Percentiles rank a stretch among this genome's conserved stretches.
Conservation (phyloP, 2,888 invertebrate species). For the Papilio demoleus region DNA sequence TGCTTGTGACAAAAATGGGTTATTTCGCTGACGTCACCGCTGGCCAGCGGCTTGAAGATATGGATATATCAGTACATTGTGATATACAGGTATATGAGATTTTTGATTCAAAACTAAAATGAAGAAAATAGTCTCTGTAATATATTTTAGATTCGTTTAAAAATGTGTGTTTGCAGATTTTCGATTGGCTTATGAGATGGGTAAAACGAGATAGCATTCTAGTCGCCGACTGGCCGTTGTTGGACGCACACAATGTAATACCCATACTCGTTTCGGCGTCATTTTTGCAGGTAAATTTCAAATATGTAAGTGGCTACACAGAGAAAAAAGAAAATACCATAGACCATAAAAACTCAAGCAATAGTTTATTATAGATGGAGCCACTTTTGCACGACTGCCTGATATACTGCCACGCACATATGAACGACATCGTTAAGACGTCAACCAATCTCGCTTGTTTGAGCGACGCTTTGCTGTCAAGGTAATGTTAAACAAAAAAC, state of each 20-base stretch:
- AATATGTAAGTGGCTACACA: not conserved
- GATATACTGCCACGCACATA: conserved; percentile 92
- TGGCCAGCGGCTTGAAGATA: conserved; percentile 92
- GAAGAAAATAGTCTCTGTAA: too few species aligned
- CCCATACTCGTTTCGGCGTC: conserved; percentile 97
- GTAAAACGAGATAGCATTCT: conserved; percentile 90
- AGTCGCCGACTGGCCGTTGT: conserved; percentile 86
- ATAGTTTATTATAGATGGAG: conserved; percentile 88
- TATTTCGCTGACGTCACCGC: conserved; percentile 96
- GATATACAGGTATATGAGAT: conserved; percentile 89
- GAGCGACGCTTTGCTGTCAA: conserved; percentile 89
- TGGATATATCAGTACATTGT: conserved; percentile 98
- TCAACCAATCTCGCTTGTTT: conserved; percentile 94
- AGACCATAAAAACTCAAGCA: not conserved
- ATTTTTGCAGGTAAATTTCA: conserved; percentile 86
- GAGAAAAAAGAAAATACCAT: not conserved
- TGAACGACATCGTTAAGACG: conserved; percentile 93
- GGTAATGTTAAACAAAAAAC: conserved; percentile 57
- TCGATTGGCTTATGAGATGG: conserved; percentile 98
- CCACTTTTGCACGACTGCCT: conserved; percentile 93
- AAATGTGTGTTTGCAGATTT: conserved; percentile 91
- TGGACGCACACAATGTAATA: conserved; percentile 93
- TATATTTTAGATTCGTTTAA: too few species aligned
- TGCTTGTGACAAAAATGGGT: conserved; percentile 95
- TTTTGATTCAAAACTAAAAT: too few species aligned